phyloP scores from a whole-genome alignment of 2,797 vertebrate genomes.

The Lutjanus argentimaculatus region DNA sequence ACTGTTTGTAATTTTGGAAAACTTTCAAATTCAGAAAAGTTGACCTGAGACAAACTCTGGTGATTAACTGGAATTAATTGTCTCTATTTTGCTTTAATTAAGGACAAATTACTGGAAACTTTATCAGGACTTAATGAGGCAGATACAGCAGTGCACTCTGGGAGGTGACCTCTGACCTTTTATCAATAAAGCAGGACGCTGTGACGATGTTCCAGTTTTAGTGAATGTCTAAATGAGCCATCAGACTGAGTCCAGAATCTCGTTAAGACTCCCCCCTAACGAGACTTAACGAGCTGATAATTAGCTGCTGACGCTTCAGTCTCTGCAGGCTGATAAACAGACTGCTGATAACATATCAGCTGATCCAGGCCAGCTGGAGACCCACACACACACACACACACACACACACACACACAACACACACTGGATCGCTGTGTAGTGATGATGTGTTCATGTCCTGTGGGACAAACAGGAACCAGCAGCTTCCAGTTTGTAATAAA shows the following conservation, averaged over 20 bases:
- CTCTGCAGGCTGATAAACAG: slow-evolving; percentile 51
- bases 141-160: not conserved
- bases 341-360: slow-evolving; percentile 49
- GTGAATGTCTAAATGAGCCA: not conserved
- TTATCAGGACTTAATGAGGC: not conserved
- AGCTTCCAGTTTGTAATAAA: slow-evolving; percentile 26
- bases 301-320: slow-evolving; percentile 35
- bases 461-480: slow-evolving; percentile 12
- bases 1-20: no score
- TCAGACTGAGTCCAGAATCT: slow-evolving; percentile 21
- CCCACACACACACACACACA: slow-evolving; percentile 4
- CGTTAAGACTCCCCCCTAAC: slow-evolving; percentile 35
- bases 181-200: not conserved
- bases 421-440: not conserved
- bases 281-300: slow-evolving; percentile 47
- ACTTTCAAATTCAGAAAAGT: not conserved
- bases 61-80: not conserved
- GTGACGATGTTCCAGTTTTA: not conserved
- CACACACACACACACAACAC: slow-evolving; percentile 8
- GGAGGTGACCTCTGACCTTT: slow-evolving; percentile 17
- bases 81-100: not conserved
- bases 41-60: not conserved
- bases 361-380: slow-evolving; percentile 47
- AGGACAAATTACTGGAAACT: not conserved
- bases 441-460: slow-evolving; percentile 16